These are phyloP conservation scores for Subanguina moxae DNA, from an alignment of 1,140 invertebrate genomes.

Conservation along the genomic window DNA sequence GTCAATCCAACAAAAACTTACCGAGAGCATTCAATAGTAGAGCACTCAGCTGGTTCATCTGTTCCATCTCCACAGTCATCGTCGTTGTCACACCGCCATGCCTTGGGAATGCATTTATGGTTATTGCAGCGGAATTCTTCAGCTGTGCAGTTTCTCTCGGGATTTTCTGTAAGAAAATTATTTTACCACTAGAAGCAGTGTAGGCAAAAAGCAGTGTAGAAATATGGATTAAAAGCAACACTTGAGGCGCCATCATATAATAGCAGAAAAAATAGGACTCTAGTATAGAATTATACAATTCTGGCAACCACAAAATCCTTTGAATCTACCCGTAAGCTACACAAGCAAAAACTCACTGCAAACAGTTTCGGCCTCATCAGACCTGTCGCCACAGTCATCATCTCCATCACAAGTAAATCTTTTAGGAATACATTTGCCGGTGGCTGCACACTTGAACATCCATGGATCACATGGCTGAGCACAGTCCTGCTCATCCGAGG, in stretches of 20 bases:
- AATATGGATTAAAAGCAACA: too few relatives aligned
- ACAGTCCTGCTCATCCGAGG: conserved; percentile 60
- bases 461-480: conserved; percentile 57
- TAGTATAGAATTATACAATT: too few relatives aligned
- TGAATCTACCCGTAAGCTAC: too few relatives aligned
- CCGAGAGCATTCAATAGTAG: conserved; percentile 19
- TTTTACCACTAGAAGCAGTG: too few relatives aligned
- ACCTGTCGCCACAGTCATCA: conserved; percentile 57
- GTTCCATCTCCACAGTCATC: conserved; percentile 75
- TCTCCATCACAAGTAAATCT: conserved; percentile 84
- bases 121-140: conserved; percentile 74
- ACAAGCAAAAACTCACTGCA: conserved; percentile 44
- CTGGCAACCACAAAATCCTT: too few relatives aligned
- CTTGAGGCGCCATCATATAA: too few relatives aligned
- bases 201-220: too few relatives aligned
- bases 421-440: conserved; percentile 83
- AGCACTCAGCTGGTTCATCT: conserved; percentile 65
- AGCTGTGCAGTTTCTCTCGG: conserved; percentile 54
- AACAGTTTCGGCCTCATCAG: conserved; percentile 49
- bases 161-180: conserved; percentile 44
- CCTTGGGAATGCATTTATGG: conserved; percentile 73
- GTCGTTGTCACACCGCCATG: conserved; percentile 77
- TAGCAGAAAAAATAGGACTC: too few relatives aligned
- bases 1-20: neutral
- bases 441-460: conserved; percentile 77